Base-by-base conservation (phyloP, 2,888 invertebrate genomes). In the Steromphala cineraria region DNA sequence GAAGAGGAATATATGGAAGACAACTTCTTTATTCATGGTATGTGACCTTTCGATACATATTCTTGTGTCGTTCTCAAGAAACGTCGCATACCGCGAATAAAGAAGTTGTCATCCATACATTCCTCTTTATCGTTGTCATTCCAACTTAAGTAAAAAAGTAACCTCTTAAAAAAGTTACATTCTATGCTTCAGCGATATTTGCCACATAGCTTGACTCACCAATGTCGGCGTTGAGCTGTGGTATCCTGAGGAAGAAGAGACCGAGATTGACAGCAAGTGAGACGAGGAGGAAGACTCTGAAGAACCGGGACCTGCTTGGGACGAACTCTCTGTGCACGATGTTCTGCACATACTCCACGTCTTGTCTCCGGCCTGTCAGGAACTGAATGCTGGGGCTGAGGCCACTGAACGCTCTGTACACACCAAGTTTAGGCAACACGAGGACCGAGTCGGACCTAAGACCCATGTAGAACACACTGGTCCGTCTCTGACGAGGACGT, bases 231-330 rank as follows among this genome's bases (percentile, higher is more conserved):
- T 21, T 31, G 7, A 76, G 15, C 17, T 31, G 53, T 19, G 46
- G 31, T 21, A 53, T 10, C n/a, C 53, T 76, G 53, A 76, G 31
- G 31, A 53, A 76, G n/a, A 53, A 53, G 4, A 76, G 76, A 0
- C 31, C 53, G 31, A 76, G 31, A 24, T 55, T 53, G 17, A 53
- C 24, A n/a, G 17, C 21, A 15, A 76, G 19, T 53, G 53, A 17
- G 13, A 76, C 53, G 53, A 53, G 31, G 7, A 76, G 55, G 55
- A 76, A 76, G n/a, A 53, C 31, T 76, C 53, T 76, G 31, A 76
- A 76, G 17, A 76, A 53, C 24, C 53, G 21, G 15, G 76, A 76
- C 15, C 53, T 53, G n/a, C 76, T 76, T 17, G 53, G 76, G 31
- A 53, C 53, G 31, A 53, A 76, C 76, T 76, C 56, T 56, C 56